Evolutionary conservation across 2,888 invertebrate species (phyloP).

Genomic region (Nudaria mundana): DNA sequence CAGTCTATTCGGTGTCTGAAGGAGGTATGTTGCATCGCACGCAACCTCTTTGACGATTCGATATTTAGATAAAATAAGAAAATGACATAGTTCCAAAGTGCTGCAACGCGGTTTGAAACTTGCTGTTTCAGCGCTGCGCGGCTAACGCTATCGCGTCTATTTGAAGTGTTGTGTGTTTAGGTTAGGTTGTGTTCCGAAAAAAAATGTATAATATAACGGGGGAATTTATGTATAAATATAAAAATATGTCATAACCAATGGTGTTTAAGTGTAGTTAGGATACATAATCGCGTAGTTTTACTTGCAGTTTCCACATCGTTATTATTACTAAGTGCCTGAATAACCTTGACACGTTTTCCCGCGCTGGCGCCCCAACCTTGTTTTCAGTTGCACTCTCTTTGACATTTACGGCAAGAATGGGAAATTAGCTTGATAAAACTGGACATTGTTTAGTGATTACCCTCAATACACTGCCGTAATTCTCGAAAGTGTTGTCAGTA

Average conservation of each 20-base stretch:
- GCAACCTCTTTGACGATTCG: constrained; percentile 50
- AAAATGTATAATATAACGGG: constrained; percentile 18
- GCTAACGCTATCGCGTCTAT: constrained; percentile 31
- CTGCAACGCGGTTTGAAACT: constrained; percentile 41
- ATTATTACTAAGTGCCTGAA: constrained; percentile 54
- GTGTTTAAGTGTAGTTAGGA: constrained; percentile 34
- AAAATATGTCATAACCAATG: constrained; percentile 20
- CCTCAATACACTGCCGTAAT: constrained; percentile 15
- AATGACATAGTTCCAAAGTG: constrained; percentile 68
- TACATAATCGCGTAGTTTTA: constrained; percentile 42
- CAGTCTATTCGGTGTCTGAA: constrained; percentile 59
- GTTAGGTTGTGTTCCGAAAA: constrained; percentile 41
- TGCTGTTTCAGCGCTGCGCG: constrained; percentile 32
- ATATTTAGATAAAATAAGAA: constrained; percentile 66
- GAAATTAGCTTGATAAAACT: constrained; percentile 56
- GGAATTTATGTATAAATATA: constrained; percentile 20
- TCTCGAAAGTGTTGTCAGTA: too few relatives aligned
- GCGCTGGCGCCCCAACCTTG: constrained; percentile 69
- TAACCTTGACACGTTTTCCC: constrained; percentile 79
- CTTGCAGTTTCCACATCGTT: constrained; percentile 61
- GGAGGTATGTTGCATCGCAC: constrained; percentile 70
- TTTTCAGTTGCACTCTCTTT: constrained; percentile 72
- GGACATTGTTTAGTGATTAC: constrained; percentile 22
- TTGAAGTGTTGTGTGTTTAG: constrained; percentile 49
- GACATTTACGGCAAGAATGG: constrained; percentile 64